Base-by-base conservation (phyloP, 1,140 invertebrate species). In the Cydia strobilella region DNA sequence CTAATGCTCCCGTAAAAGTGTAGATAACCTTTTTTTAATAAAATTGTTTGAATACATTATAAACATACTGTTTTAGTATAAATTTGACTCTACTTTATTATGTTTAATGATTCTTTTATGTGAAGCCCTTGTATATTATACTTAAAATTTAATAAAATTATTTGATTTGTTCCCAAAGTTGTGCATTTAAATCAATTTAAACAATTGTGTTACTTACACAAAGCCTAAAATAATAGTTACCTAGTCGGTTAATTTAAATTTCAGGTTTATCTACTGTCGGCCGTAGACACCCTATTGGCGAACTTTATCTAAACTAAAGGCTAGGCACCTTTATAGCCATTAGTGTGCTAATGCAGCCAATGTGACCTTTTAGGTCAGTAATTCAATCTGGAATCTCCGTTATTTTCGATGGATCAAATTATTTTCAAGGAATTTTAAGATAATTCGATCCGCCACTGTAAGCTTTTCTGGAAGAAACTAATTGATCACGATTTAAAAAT, bases 321-420 rank as follows among this genome's bases (percentile, higher is more conserved):
- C 62, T n/a, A 31, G 25, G 62, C 27, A 65, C 9, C 59, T 27
- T 20, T 27, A 65, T 18, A 69, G 3, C 31, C 7, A 35, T 69
- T 39, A 42, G 27, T 20, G 27, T 69, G 27, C 35, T 69, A 20
- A 39, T 69, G 23, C 9, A 35, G 65, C 31, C 65, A 35, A 69
- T 39, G 31, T 18, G 65, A 69, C 65, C 25, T 35, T 69, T 69
- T 69, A 39, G 7, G 31, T 35, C 65, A 6, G 65, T 42, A 69
- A 69, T 69, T 69, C 35, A 69, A 35, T 59, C 54, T 23, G 20
- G 7, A 18, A 23, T 59, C 54, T 59, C 23, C 54, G 18, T 59
- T 59, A 23, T 23, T 51, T 51, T 20, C 54, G n/a, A 59, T 59
- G 23, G 54, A n/a, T 23, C 54, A 59, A 59, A 23, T 23, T 59